Evolutionary conservation across 2,888 invertebrate genomes (phyloP).

Genomic region (Acronicta leporina): DNA sequence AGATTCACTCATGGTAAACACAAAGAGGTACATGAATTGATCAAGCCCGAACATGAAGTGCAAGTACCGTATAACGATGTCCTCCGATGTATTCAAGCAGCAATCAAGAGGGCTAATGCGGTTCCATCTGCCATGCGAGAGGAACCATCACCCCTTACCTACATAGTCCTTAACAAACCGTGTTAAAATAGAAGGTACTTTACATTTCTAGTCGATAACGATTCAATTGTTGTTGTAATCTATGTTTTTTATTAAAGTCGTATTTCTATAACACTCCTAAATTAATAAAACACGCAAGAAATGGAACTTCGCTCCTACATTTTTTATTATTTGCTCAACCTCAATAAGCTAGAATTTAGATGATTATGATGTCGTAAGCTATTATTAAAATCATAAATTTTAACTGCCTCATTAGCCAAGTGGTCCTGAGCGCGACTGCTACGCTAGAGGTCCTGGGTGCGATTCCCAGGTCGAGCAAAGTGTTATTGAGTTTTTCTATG

Average conservation of each 20-base stretch:
- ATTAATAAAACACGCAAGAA: slow-evolving; percentile 21
- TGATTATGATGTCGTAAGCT: no score
- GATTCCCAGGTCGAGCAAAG: no score
- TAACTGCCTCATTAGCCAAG: no score
- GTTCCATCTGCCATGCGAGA: slow-evolving; percentile 47
- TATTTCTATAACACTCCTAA: slow-evolving; percentile 8
- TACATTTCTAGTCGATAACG: slow-evolving; percentile 65
- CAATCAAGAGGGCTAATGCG: slow-evolving; percentile 58
- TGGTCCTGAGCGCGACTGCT: no score
- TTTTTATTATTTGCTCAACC: background rate
- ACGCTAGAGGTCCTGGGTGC: no score
- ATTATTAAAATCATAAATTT: no score
- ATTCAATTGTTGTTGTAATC: slow-evolving; percentile 32
- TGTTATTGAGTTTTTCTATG: no score
- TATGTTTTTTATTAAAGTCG: slow-evolving; percentile 23
- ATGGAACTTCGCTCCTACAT: background rate
- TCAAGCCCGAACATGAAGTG: slow-evolving; percentile 41
- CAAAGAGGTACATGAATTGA: slow-evolving; percentile 30
- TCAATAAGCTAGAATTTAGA: no score
- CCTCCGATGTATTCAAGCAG: slow-evolving; percentile 75
- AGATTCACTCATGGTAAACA: slow-evolving; percentile 22
- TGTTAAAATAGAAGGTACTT: slow-evolving; percentile 57
- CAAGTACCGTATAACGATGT: slow-evolving; percentile 71
- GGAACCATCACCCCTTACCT: slow-evolving; percentile 74
- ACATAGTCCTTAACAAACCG: slow-evolving; percentile 73